Evolutionary conservation across 2,113 vertebrate species (phyloP).

Genomic region (Bothrops jararaca): DNA sequence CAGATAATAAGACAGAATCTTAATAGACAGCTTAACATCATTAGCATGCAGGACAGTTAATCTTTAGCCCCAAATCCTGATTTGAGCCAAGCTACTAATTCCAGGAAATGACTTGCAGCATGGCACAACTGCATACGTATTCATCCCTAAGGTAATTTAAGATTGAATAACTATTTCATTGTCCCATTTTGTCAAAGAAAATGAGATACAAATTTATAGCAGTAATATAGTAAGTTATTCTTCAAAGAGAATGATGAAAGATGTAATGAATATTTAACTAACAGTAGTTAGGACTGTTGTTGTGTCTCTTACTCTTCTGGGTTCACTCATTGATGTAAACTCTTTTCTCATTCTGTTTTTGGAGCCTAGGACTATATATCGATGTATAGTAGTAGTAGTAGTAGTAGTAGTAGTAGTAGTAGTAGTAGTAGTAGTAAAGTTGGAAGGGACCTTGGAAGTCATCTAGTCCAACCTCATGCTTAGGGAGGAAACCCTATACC

Average conservation of each 20-base stretch:
- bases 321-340: background rate
- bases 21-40: background rate
- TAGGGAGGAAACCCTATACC: too few relatives aligned
- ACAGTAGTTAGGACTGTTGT: background rate
- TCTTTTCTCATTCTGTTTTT: background rate
- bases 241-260: background rate
- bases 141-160: background rate
- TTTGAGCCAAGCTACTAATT: background rate
- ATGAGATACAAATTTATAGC: background rate
- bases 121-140: background rate
- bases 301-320: background rate
- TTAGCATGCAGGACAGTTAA: slow-evolving; percentile 24
- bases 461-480: too few relatives aligned
- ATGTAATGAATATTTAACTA: background rate
- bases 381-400: background rate
- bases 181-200: background rate
- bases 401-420: too few relatives aligned
- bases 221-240: background rate
- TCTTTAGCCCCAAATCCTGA: slow-evolving; percentile 11
- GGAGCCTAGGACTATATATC: background rate
- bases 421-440: too few relatives aligned
- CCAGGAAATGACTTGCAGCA: slow-evolving; percentile 15
- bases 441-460: too few relatives aligned
- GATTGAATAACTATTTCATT: slow-evolving; percentile 11
- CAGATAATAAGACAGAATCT: slow-evolving; percentile 3